Evolutionary conservation across 2,113 vertebrate genomes (phyloP), one percentile per base, ranked within the genome.

Genomic region (Carassius gibelio): DNA sequence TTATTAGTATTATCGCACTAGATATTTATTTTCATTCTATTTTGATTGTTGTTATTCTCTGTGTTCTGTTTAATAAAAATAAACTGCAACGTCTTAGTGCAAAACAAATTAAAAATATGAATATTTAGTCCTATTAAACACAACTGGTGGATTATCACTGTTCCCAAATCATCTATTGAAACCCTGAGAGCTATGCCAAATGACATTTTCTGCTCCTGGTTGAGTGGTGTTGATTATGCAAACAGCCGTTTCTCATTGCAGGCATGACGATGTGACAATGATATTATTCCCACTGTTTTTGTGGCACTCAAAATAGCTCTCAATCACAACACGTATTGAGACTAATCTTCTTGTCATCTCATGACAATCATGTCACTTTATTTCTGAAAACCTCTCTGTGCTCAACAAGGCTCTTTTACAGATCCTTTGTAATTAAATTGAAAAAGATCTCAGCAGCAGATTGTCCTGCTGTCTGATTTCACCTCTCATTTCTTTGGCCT

Each of bases 341-440:
- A 59, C 66, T 83, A 83, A 83, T 83, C 81, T 72, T 34, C 64
- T 69, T 74, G 50, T 83, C 66, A 83, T 72, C 66, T 72, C 21
- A 9, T 83, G 30, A 34, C 66, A 83, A 59, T 83, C 48, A 38
- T 14, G 21, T 57, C 81, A 42, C 21, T 72, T 72, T 72, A 42
- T 21, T 68, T 81, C 52, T 72, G 19, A 42, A 42, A 72, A 38
- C 5, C 1, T 69, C 17, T 52, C 45, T 34, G 13, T 64, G 21
- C 36, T 48, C 36, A 42, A 19, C 78, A 66, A 81, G 52, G 68
- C 50, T 74, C 17, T 69, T 69, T 48, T 9, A 75, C 4, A 75
- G 45, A 38, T 26, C 14, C 62, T 23, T 7, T 82, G 80, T 69
- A 68, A 82, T 82, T 82, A 55, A n/a, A 69, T 21, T 4, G 15